A percentile compares a stretch with the other conserved stretches of the same genome.
phyloP scores from a whole-genome alignment of 2,113 vertebrate genomes.

The Acinonyx jubatus region DNA sequence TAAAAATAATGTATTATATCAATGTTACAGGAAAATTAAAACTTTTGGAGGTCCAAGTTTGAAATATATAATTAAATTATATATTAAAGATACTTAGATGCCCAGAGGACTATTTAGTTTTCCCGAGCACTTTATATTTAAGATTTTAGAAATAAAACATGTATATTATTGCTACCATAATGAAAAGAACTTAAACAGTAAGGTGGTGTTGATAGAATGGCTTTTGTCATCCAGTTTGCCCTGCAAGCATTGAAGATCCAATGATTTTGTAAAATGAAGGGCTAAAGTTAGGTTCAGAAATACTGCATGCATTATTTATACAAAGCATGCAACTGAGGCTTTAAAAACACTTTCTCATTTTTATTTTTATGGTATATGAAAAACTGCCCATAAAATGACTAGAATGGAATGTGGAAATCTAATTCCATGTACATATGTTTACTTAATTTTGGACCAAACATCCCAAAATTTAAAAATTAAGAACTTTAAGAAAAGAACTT shows the following conservation, averaged over 20 bases:
- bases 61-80: background rate
- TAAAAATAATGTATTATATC: background rate
- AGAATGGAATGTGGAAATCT: background rate
- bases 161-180: background rate
- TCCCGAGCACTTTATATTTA: background rate
- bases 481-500: background rate
- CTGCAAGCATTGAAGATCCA: background rate
- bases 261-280: background rate
- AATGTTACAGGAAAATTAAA: background rate
- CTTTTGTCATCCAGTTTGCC: background rate
- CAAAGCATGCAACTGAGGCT: background rate
- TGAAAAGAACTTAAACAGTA: background rate
- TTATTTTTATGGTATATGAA: background rate
- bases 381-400: background rate
- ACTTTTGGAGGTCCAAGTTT: background rate
- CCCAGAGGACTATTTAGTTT: background rate
- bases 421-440: background rate
- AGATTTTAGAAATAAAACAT: background rate
- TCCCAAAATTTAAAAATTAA: background rate
- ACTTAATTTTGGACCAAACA: slow-evolving; percentile 12
- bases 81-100: background rate
- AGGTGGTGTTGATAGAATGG: background rate
- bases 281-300: background rate
- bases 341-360: background rate
- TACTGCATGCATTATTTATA: background rate